Evolutionary conservation across 2,797 vertebrate genomes (phyloP).

Genomic region (Semotilus atromaculatus): DNA sequence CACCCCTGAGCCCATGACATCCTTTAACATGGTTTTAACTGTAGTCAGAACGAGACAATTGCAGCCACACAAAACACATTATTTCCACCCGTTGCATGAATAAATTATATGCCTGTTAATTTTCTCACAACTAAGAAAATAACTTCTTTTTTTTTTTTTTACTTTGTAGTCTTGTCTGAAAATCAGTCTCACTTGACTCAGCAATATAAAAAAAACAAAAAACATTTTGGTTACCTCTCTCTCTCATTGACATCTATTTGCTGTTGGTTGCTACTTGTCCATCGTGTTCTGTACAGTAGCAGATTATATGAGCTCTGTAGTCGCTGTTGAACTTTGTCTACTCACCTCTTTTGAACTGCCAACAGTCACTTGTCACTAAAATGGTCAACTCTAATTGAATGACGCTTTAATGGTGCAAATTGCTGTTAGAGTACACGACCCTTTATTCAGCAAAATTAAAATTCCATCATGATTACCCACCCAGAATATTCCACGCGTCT

Average conservation of each 20-base stretch:
- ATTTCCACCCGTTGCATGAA: slow-evolving; percentile 23
- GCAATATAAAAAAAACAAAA: not conserved
- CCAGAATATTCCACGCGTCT: not conserved
- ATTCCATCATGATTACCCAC: not conserved
- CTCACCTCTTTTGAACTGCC: not conserved
- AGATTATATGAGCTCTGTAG: not conserved
- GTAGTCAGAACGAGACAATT: slow-evolving; percentile 55
- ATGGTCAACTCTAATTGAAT: not conserved
- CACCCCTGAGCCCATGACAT: slow-evolving; percentile 55
- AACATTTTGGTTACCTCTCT: not conserved
- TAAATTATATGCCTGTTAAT: slow-evolving; percentile 44
- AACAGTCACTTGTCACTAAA: not conserved
- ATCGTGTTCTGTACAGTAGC: not conserved
- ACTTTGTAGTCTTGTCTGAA: not conserved
- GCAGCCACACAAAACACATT: slow-evolving; percentile 35
- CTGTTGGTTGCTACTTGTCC: not conserved
- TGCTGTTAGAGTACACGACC: not conserved
- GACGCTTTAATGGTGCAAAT: not conserved
- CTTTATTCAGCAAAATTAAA: not conserved
- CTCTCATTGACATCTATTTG: not conserved
- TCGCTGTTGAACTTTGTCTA: not conserved
- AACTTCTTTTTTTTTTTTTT: not conserved
- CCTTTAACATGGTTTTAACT: slow-evolving; percentile 60
- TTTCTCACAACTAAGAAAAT: slow-evolving; percentile 59
- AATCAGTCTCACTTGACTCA: not conserved